Evolutionary conservation across 2,888 invertebrate species (phyloP), one percentile per base, ranked within the genome.

Genomic region (Bimastos eiseni): DNA sequence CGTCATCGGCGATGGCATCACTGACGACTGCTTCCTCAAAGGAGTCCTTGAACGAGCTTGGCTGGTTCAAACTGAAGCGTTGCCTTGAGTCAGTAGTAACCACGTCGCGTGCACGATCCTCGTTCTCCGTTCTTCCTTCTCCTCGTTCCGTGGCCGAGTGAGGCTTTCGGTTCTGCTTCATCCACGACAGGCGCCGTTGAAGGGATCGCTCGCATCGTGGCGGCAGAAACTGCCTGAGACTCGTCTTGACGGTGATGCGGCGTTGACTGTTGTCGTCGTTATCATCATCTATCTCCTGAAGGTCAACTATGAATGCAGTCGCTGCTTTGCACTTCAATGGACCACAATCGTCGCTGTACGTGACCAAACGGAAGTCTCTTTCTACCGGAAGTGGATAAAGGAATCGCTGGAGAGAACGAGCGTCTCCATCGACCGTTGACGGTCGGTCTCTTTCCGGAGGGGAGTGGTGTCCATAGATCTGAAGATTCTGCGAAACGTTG

Each of bases 1-100:
- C 86, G 86, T 86, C 86, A 86, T 86, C 86, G 21, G 86, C 86
- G 86, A 36, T 84, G 34, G 33, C 84, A 15, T 84, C 84, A 36
- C 21, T 36, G 84, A 34, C 33, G 15, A 86, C 37, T 30, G 37
- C 86, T 19, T 86, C 86, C 24, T 86, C 86, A 17, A 86, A 86
- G 21, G 86, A 86, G 86, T 86, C 86, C 86, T 86, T 86, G 86
- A 86, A 86, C 6, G 37, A 37, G 36, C 86, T 34, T 36, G 86
- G 24, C 21, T 36, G 21, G 21, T 21, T 86, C 86, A 37, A 34
- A 5, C n/a, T 34, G 86, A 86, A 86, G 34, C 86, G 34, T 36
- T 86, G 86, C 36, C 86, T 86, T 86, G 70, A 11, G 70, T 70
- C 70, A 70, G 70, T 11, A n/a, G 70, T 21, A 49, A 21, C n/a